phyloP scores from a whole-genome alignment of 2,888 invertebrate species.

The Synergus umbraculus region DNA sequence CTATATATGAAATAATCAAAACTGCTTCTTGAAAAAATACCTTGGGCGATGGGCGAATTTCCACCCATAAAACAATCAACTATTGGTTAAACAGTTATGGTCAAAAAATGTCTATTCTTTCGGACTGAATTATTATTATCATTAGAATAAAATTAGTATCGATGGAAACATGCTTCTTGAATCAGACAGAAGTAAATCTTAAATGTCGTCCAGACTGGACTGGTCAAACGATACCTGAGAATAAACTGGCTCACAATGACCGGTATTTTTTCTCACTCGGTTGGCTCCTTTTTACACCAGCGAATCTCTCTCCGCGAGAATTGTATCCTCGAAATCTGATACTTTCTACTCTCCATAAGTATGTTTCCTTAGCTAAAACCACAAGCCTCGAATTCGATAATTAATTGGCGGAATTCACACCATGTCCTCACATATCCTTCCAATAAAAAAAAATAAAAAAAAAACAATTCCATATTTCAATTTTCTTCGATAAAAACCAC shows the following conservation, averaged over 20 bases:
- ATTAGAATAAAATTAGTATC: background rate
- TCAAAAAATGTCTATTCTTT: background rate
- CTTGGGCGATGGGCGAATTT: background rate
- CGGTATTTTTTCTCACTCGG: conserved; percentile 1
- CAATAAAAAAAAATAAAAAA: no score
- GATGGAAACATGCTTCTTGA: background rate
- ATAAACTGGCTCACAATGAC: conserved; percentile 2
- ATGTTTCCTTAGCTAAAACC: conserved; percentile 1
- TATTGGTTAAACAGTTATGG: background rate
- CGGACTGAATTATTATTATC: background rate
- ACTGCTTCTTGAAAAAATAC: conserved; percentile 11
- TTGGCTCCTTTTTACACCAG: background rate
- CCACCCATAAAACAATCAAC: background rate
- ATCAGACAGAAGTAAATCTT: background rate
- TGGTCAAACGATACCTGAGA: conserved; percentile 55
- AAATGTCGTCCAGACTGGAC: conserved; percentile 50
- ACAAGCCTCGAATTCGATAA: conserved; percentile 65
- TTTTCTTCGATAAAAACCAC: background rate
- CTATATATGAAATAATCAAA: conserved; percentile 22
- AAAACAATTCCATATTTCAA: background rate
- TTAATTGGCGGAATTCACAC: conserved; percentile 67
- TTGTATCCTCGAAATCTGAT: conserved; percentile 66
- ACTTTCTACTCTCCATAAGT: conserved; percentile 62
- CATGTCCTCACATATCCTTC: conserved; percentile 20
- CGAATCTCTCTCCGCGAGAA: background rate